Percentiles rank a stretch among this genome's conserved stretches.
Evolutionary conservation across 1,140 invertebrate genomes (phyloP).

Genomic region (Magallana gigas): DNA sequence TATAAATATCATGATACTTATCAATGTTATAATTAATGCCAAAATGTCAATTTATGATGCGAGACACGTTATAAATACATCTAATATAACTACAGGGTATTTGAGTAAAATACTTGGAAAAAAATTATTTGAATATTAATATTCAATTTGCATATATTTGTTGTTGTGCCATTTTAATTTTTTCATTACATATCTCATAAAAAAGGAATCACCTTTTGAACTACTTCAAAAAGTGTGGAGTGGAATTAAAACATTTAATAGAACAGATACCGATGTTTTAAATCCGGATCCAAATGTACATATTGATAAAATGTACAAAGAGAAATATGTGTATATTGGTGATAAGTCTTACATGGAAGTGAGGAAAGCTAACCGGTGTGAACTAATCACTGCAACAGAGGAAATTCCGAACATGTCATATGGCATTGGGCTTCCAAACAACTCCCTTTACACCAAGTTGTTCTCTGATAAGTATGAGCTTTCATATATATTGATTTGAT

Average conservation of each 20-base stretch:
- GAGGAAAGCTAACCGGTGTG: conserved; percentile 49
- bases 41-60: too few species aligned
- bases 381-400: conserved; percentile 51
- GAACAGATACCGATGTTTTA: conserved; percentile 47
- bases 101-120: too few species aligned
- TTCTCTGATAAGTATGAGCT: conserved; percentile 59
- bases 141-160: too few species aligned
- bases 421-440: conserved; percentile 60
- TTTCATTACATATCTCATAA: neutral
- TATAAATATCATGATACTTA: too few species aligned
- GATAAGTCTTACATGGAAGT: conserved; percentile 57
- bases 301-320: conserved; percentile 52
- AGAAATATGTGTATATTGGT: conserved; percentile 57
- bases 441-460: conserved; percentile 56
- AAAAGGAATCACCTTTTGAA: conserved; percentile 29
- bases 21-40: too few species aligned
- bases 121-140: too few species aligned
- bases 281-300: conserved; percentile 37
- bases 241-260: conserved; percentile 46
- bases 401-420: conserved; percentile 58
- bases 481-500: too few species aligned
- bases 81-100: too few species aligned
- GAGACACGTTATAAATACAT: too few species aligned
- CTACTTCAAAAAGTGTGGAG: conserved; percentile 51
- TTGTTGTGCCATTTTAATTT: too few species aligned